These are phyloP conservation scores for Meda fulgida DNA, from an alignment of 2,797 vertebrate genomes.

Conservation along the genomic window DNA sequence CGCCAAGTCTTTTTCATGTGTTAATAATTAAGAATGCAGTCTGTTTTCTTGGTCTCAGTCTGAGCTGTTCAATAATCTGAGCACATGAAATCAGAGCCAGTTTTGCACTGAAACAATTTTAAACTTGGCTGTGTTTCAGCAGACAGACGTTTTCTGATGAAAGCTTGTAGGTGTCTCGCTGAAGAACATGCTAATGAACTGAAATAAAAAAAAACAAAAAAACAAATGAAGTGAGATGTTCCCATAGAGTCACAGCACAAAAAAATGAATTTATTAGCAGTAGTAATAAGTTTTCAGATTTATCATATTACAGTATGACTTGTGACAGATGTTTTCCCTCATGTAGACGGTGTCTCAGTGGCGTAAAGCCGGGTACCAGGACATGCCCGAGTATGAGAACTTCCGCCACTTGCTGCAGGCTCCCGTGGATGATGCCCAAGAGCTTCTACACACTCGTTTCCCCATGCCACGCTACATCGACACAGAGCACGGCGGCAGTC, in stretches of 20 bases:
- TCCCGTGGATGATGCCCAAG: conserved; percentile 92
- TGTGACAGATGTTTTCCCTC: conserved; percentile 3
- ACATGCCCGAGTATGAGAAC: conserved; percentile 95
- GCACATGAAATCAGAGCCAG: conserved; percentile 7
- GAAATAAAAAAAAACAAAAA: neutral
- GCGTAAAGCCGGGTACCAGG: conserved; percentile 95
- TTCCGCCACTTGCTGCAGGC: conserved; percentile 94
- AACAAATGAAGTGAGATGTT: conserved; percentile 5
- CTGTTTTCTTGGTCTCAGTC: neutral
- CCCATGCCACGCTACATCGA: conserved; percentile 97
- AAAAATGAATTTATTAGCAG: neutral
- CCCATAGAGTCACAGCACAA: neutral
- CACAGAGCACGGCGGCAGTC: conserved; percentile 96
- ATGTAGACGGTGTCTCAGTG: conserved; percentile 93
- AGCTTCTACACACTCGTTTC: conserved; percentile 94
- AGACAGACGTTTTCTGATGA: conserved; percentile 18
- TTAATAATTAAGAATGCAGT: conserved; percentile 28
- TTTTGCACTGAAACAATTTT: conserved; percentile 10
- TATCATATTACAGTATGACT: too few relatives aligned
- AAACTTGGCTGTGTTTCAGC: conserved; percentile 28
- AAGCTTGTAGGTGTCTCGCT: conserved; percentile 18
- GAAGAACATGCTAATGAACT: conserved; percentile 32
- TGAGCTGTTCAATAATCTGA: conserved; percentile 11
- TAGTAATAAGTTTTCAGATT: neutral
- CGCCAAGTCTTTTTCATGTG: neutral